Base-by-base conservation (phyloP, 1,140 invertebrate genomes). In the Pachypeltis micranthus region DNA sequence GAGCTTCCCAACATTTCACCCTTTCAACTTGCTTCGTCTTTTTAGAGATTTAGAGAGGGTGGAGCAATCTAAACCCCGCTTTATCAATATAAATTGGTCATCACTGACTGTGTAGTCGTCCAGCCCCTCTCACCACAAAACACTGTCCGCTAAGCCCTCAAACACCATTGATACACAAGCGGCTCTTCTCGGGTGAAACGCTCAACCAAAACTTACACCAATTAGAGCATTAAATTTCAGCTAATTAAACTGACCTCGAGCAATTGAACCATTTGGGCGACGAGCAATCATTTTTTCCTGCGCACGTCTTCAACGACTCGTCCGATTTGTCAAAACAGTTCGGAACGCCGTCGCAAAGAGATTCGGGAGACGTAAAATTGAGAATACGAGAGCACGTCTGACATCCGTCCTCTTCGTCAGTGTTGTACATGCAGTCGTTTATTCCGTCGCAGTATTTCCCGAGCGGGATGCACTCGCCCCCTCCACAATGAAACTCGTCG, bases 251-350 rank as follows among this genome's bases (percentile, higher is more conserved):
- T 24, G 2, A 34, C 26, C 4, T 14, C n/a, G 25, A 34, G 24
- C 58, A 61, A 3, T 44, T 59, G 23, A 24, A 61, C 55, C 31
- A 55, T 27, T 54, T 54, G 1, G 29, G 56, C 67, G 75, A 24
- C 59, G 67, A 69, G 16, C 74, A 79, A 63, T 31, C 60, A 23
- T 14, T 59, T 71, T 86, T 88, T 19, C 75, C 73, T 4, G 31
- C 44, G 67, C 88, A 90, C 2, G 77, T 73, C 29, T 74, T 70
- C 0, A 80, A 79, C 63, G 81, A 79, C 73, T 93, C 91, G 71
- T 93, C 91, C 27, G 79, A 82, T 68, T 85, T 84, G 70, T 93
- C 90, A 47, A 77, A 76, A 70, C 91, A 94, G 71, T 93, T 83
- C 25, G 85, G 74, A 2, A 83, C 76, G 7, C 87, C 86, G 73